A percentile compares a stretch with the other conserved stretches of the same genome.
phyloP scores from a whole-genome alignment of 1,140 invertebrate species.

The Macrobrachium nipponense region DNA sequence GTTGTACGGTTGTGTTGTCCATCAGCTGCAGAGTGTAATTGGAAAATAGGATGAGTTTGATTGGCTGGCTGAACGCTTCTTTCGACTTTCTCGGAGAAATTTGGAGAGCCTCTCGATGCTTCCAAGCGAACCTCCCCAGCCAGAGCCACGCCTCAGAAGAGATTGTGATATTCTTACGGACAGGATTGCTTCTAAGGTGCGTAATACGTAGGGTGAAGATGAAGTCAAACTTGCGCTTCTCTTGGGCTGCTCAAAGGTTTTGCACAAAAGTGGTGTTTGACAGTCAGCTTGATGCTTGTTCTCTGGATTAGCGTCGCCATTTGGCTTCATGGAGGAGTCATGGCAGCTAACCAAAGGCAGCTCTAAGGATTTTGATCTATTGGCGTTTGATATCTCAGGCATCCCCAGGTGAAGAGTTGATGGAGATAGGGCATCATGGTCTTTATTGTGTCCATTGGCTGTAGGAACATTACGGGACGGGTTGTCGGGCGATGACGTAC shows the following conservation, averaged over 20 bases:
- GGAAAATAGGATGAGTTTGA: background rate
- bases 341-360: constrained; percentile 15
- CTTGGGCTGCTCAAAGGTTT: constrained; percentile 62
- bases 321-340: background rate
- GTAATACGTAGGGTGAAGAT: constrained; percentile 54
- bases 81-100: constrained; percentile 41
- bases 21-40: constrained; percentile 2
- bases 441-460: background rate
- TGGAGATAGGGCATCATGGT: background rate
- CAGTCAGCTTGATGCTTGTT: constrained; percentile 35
- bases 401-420: background rate
- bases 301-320: background rate
- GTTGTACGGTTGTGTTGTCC: background rate
- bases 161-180: constrained; percentile 59
- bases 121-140: constrained; percentile 47
- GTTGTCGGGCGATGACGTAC: constrained; percentile 23
- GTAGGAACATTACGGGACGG: constrained; percentile 13
- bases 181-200: constrained; percentile 60
- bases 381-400: constrained; percentile 18
- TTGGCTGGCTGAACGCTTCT: constrained; percentile 6
- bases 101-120: constrained; percentile 42
- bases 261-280: constrained; percentile 57
- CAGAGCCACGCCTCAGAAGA: constrained; percentile 38
- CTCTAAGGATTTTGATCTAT: constrained; percentile 33
- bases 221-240: constrained; percentile 50